phyloP scores from a whole-genome alignment of 92 coral and sea anemone genomes.

The Desmophyllum pertusum region DNA sequence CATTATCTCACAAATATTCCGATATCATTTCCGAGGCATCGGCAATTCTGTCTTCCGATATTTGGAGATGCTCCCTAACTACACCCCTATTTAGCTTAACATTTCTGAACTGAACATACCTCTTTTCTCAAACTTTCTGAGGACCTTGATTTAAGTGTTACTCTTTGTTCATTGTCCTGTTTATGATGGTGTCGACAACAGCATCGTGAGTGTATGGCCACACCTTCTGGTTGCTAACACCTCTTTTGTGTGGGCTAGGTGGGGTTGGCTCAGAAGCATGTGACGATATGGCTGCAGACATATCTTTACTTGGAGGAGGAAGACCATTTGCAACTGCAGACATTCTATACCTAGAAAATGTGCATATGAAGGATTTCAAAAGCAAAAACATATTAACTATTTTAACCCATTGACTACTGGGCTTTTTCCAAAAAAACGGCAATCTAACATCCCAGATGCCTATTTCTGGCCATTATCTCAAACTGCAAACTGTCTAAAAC shows the following conservation, averaged over 20 bases:
- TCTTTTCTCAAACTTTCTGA: constrained; percentile 31
- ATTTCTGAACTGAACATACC: background rate
- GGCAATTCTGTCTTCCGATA: too few species aligned
- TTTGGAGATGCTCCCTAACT: too few species aligned
- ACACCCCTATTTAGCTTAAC: too few species aligned
- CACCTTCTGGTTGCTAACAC: background rate
- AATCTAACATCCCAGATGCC: too few species aligned
- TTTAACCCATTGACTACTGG: too few species aligned
- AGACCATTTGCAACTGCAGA: background rate
- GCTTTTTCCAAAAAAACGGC: too few species aligned
- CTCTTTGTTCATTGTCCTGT: constrained; percentile 17
- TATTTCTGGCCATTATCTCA: too few species aligned
- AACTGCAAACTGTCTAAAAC: too few species aligned
- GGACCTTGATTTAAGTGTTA: constrained; percentile 26
- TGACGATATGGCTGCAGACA: background rate
- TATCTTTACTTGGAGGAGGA: background rate
- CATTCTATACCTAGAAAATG: constrained; percentile 16
- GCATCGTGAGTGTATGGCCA: constrained; percentile 26
- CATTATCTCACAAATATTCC: too few species aligned
- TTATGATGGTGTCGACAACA: constrained; percentile 18
- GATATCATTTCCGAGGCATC: too few species aligned
- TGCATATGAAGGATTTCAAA: too few species aligned
- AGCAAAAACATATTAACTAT: too few species aligned
- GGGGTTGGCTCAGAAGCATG: background rate
- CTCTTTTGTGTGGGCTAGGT: background rate